Percentiles rank a stretch among this genome's conserved stretches.
Evolutionary conservation across 2,888 invertebrate species (phyloP).

Genomic region (Protula sp.): DNA sequence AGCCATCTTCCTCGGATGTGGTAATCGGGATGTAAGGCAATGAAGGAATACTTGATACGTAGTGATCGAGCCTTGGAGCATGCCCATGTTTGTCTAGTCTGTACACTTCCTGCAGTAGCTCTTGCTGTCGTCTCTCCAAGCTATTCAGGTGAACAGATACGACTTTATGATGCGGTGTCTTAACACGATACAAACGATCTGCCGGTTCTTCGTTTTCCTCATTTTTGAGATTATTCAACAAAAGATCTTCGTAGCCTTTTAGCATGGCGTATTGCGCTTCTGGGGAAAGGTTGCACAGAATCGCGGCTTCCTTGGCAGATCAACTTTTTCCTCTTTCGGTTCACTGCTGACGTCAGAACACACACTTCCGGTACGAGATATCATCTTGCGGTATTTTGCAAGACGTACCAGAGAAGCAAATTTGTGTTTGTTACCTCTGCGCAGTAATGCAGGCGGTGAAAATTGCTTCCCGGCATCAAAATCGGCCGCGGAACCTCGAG

Average conservation of each 20-base stretch:
- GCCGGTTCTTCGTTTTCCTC: background rate
- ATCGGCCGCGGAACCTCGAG: too few relatives aligned
- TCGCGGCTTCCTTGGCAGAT: constrained; percentile 35
- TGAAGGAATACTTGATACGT: too few relatives aligned
- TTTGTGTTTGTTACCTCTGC: background rate
- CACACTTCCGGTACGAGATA: background rate
- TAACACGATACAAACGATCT: constrained; percentile 1
- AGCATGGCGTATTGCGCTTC: constrained; percentile 48
- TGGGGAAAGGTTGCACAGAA: constrained; percentile 42
- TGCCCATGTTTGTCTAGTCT: background rate
- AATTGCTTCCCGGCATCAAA: too few relatives aligned
- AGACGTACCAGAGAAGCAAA: constrained; percentile 1
- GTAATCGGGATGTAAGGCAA: too few relatives aligned
- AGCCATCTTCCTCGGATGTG: background rate
- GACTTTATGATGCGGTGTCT: constrained; percentile 8
- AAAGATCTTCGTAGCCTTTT: constrained; percentile 47
- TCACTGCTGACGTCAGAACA: too few relatives aligned
- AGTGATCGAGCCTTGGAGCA: background rate
- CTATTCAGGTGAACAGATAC: constrained; percentile 1
- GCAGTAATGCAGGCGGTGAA: too few relatives aligned
- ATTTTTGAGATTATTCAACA: constrained; percentile 13
- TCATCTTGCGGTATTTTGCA: background rate
- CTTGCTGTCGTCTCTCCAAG: background rate
- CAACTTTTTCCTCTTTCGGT: constrained; percentile 59
- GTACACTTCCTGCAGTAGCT: background rate